Conservation (phyloP, 1,140 invertebrate species). For the Paraescarpia echinospica region DNA sequence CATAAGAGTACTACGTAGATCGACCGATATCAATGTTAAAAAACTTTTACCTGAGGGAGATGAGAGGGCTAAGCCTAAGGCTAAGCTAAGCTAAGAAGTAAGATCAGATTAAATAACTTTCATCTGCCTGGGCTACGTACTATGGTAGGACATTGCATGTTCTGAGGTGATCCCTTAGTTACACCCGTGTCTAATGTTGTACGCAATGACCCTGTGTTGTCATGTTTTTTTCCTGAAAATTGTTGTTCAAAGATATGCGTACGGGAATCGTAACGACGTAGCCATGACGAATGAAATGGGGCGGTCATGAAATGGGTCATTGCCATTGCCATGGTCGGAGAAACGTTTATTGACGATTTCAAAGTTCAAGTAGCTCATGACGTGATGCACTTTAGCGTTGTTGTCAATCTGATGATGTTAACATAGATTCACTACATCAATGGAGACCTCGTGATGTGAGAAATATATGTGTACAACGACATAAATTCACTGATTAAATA, state of each 20-base stretch:
- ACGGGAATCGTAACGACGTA: background rate
- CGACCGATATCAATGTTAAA: too few species aligned
- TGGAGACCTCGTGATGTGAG: background rate
- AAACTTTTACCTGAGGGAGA: too few species aligned
- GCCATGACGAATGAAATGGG: too few species aligned
- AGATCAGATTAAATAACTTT: too few species aligned
- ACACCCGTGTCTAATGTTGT: background rate
- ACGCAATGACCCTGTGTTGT: background rate
- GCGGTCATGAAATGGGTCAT: background rate
- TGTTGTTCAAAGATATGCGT: background rate
- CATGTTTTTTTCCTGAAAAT: background rate
- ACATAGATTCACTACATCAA: background rate
- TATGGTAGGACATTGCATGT: too few species aligned
- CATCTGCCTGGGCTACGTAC: too few species aligned
- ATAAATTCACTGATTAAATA: background rate
- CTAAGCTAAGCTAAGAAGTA: too few species aligned
- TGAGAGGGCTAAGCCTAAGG: too few species aligned
- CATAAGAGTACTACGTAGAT: too few species aligned
- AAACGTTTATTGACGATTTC: background rate
- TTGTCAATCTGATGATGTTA: background rate
- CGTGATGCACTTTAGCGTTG: background rate
- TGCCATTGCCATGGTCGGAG: background rate
- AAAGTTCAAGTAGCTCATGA: background rate
- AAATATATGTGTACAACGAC: background rate
- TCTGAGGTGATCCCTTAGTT: background rate